These are phyloP conservation scores for Lagopus muta DNA, from an alignment of 2,113 vertebrate genomes.

Conservation along the genomic window DNA sequence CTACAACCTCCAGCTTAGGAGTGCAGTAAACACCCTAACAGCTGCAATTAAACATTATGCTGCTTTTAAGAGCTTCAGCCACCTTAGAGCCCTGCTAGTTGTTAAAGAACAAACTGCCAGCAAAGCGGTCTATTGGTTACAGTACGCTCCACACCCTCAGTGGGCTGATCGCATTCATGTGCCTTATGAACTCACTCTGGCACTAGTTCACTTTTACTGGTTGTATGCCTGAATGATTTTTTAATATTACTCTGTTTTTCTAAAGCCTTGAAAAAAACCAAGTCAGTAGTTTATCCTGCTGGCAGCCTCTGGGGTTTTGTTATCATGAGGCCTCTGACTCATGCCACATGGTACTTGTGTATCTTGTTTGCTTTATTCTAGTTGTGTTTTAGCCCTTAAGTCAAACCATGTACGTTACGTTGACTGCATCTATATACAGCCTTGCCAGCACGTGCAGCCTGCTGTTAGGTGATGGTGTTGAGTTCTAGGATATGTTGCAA, in stretches of 20 bases:
- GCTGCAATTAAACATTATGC: background rate
- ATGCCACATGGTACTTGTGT: rapidly evolving
- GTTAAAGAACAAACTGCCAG: background rate
- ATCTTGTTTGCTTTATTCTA: background rate
- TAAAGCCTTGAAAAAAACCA: background rate
- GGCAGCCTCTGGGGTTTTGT: background rate
- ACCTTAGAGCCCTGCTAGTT: background rate
- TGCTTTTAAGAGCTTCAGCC: background rate
- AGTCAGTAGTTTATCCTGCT: background rate
- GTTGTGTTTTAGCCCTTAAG: background rate
- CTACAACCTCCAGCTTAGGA: background rate
- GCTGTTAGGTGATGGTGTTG: background rate
- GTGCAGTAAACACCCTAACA: background rate
- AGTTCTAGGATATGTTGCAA: background rate
- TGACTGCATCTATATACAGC: background rate
- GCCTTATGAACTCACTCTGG: background rate
- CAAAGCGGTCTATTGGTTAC: background rate
- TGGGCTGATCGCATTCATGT: rapidly evolving
- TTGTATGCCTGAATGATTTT: background rate
- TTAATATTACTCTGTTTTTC: background rate
- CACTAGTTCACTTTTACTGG: background rate
- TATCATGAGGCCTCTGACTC: background rate
- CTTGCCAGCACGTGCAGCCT: background rate
- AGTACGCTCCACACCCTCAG: rapidly evolving
- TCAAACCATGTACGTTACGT: background rate